Base-by-base conservation (phyloP, 2,113 vertebrate genomes). In the Pelodiscus sinensis region DNA sequence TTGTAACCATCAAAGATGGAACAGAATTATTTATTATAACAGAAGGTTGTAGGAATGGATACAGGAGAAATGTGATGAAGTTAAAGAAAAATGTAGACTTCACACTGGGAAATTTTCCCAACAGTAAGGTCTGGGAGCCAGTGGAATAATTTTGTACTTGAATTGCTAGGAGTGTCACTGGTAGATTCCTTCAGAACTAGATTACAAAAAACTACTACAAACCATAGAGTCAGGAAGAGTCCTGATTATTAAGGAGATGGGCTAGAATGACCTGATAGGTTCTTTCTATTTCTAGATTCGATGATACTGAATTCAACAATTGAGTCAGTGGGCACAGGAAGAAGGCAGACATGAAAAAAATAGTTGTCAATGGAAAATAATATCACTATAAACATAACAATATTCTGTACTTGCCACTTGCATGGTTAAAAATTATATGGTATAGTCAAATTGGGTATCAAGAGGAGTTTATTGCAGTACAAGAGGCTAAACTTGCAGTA, bases 301-400 rank as follows among this genome's bases (percentile, higher is more conserved):
- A 22, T 73, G 25, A 58, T 88, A 86, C 5, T 84, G 62, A 84
- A 58, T 18, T 78, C 57, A 44, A 73, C 25, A 94, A 56, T 27
- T 54, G 25, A 52, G 50, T 62, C 31, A 51, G 16, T 0, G 57
- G 68, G 31, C 51, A 79, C 1, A 12, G 60, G 84, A 79, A 75
- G 38, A 65, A 57, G 68, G 25, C 57, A 71, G 58, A 82, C 38
- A 82, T 15, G 77, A 51, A 84, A 73, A 65, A 84, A 75, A 65
- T 0, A 86, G 54, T 55, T 79, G 24, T 54, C 58, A 57, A 1
- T 31, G 77, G 50, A 65, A 65, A 75, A 35, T 11, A 86, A 9
- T 25, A 22, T 38, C 31, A 25, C 29, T 38, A 84, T 27, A 90
- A 84, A 88, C 75, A 81, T 22, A 71, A 18, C 9, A 88, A 3